Evolutionary conservation across 2,888 invertebrate genomes (phyloP).

Genomic region (Drosophila percnosoma): DNA sequence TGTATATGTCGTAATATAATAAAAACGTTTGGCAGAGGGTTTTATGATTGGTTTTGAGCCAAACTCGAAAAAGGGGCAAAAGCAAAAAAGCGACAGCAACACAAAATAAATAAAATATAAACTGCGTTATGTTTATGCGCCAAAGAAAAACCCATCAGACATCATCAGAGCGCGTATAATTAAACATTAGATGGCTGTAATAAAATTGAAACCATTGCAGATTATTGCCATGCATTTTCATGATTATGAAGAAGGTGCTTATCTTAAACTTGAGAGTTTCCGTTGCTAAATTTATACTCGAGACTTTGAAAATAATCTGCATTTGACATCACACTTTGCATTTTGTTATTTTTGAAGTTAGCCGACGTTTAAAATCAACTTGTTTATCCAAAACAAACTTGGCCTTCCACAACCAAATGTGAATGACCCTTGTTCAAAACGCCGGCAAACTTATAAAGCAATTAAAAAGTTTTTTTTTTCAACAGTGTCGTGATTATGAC

Average conservation of each 20-base stretch:
- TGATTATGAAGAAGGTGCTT: constrained; percentile 7
- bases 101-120: constrained; percentile 77
- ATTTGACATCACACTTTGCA: background rate
- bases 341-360: constrained; percentile 1
- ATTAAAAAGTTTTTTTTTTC: constrained; percentile 55
- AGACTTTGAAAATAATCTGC: background rate
- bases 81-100: constrained; percentile 16
- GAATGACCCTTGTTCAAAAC: constrained; percentile 13
- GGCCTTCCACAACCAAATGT: constrained; percentile 17
- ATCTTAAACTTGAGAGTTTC: constrained; percentile 4
- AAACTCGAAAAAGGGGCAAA: constrained; percentile 53
- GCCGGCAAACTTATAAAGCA: constrained; percentile 51
- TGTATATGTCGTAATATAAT: constrained; percentile 44
- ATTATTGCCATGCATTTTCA: constrained; percentile 16
- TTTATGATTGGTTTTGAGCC: constrained; percentile 74
- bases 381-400: constrained; percentile 21
- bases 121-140: constrained; percentile 78
- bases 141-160: constrained; percentile 59
- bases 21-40: constrained; percentile 69
- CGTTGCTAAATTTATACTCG: background rate
- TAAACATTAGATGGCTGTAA: constrained; percentile 67
- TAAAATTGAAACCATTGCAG: constrained; percentile 56
- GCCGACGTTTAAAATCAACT: constrained; percentile 6
- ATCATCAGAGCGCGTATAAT: constrained; percentile 67
- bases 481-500: constrained; percentile 44